Conservation (phyloP, 30 jellyfish, hydroid and myxozoan genomes). For the Sanderia malayensis region DNA sequence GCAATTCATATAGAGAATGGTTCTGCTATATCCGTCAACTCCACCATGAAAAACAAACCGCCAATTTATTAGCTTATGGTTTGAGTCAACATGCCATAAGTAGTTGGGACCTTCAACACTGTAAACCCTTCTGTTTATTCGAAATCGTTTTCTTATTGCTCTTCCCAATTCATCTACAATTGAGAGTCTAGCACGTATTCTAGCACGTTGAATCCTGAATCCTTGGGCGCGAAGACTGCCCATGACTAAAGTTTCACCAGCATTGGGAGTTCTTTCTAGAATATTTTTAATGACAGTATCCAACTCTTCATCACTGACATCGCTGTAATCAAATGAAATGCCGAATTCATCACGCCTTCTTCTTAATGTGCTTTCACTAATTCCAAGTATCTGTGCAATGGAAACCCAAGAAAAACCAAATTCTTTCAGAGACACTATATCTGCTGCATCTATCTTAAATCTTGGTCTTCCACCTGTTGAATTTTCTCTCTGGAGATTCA, state of each 20-base stretch:
- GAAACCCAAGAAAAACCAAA: too few species aligned
- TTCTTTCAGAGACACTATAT: too few species aligned
- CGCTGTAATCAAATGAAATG: too few species aligned
- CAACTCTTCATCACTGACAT: too few species aligned
- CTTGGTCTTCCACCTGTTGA: too few species aligned
- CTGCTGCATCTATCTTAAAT: too few species aligned
- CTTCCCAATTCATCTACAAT: background rate
- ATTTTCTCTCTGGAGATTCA: too few species aligned
- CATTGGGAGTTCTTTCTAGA: background rate
- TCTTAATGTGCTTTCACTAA: too few species aligned
- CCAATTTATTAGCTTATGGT: too few species aligned
- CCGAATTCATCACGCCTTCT: too few species aligned
- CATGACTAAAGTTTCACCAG: background rate
- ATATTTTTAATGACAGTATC: too few species aligned
- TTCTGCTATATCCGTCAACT: conserved; percentile 36
- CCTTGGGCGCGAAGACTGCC: background rate
- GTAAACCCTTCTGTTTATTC: conserved; percentile 12
- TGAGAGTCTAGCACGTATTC: background rate
- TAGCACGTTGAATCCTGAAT: background rate
- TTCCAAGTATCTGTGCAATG: too few species aligned
- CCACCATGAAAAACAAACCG: conserved; percentile 40
- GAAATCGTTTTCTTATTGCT: background rate
- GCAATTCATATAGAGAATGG: conserved; percentile 18
- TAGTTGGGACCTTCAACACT: conserved; percentile 34
- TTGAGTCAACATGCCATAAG: conserved; percentile 42